Conservation (phyloP, 1,140 invertebrate genomes). For the Eufriesea mexicana region DNA sequence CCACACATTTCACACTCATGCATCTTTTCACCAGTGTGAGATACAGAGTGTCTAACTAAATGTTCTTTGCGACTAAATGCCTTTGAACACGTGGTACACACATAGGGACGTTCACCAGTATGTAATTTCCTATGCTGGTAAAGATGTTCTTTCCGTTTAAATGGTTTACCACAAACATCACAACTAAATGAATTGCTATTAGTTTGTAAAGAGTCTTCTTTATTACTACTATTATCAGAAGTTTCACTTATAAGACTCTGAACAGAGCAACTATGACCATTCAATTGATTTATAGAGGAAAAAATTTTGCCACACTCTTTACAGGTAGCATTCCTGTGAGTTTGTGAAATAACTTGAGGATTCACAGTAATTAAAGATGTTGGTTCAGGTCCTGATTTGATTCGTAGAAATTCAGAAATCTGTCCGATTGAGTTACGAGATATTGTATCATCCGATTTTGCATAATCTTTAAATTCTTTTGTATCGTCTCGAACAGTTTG, state of each 20-base stretch:
- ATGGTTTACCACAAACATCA: conserved; percentile 84
- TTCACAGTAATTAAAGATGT: conserved; percentile 77
- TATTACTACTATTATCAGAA: conserved; percentile 61
- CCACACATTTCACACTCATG: conserved; percentile 90
- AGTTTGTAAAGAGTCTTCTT: conserved; percentile 69
- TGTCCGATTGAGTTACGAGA: conserved; percentile 77
- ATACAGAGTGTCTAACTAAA: conserved; percentile 87
- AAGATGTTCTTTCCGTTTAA: conserved; percentile 85
- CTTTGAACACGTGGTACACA: conserved; percentile 87
- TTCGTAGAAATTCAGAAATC: conserved; percentile 79
- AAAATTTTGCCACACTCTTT: conserved; percentile 79
- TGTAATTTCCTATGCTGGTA: conserved; percentile 87
- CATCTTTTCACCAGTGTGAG: conserved; percentile 89
- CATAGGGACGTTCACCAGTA: conserved; percentile 89
- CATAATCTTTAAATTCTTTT: conserved; percentile 77
- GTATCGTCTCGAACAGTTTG: conserved; percentile 73
- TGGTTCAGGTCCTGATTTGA: conserved; percentile 76
- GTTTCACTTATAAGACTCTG: conserved; percentile 71
- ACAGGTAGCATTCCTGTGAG: conserved; percentile 77
- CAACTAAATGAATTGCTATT: conserved; percentile 80
- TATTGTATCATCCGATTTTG: conserved; percentile 76
- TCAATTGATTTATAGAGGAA: conserved; percentile 70
- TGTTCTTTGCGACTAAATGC: conserved; percentile 89
- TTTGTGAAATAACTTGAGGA: conserved; percentile 77
- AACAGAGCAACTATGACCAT: conserved; percentile 73